Conservation (phyloP, 1,140 invertebrate species). For the Papilio aristodemus region DNA sequence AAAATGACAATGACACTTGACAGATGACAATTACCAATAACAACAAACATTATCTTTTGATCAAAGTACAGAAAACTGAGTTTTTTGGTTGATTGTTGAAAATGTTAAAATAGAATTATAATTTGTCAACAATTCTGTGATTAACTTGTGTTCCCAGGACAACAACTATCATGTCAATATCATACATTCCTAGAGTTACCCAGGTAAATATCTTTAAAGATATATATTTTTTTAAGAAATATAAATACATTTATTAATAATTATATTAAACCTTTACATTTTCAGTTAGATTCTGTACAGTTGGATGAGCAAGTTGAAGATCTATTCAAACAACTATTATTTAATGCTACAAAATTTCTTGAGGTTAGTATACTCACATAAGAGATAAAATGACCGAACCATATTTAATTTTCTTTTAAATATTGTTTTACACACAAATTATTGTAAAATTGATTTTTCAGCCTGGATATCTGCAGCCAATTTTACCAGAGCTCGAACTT, state of each 20-base stretch:
- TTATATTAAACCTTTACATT: conserved; percentile 37
- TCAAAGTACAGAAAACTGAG: not conserved
- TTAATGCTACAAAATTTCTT: conserved; percentile 79
- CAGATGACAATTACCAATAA: not conserved
- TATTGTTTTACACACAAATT: too few species aligned
- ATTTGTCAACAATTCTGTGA: not conserved
- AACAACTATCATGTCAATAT: conserved; percentile 54
- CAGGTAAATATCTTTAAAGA: conserved; percentile 49
- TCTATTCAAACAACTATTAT: conserved; percentile 79
- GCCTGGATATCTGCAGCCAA: conserved; percentile 79
- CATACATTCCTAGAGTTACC: conserved; percentile 69
- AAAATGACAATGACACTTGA: not conserved
- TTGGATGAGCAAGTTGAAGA: conserved; percentile 81
- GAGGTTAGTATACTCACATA: conserved; percentile 70
- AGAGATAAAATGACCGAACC: too few species aligned
- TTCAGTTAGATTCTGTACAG: conserved; percentile 81
- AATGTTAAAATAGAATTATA: too few species aligned
- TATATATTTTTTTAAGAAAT: conserved; percentile 15
- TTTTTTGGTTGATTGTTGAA: too few species aligned
- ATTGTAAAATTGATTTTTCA: conserved; percentile 54
- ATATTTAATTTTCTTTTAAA: too few species aligned
- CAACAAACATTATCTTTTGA: conserved; percentile 1
- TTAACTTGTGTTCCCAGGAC: not conserved
- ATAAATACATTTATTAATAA: not conserved
- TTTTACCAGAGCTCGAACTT: conserved; percentile 82